Evolutionary conservation across 2,888 invertebrate genomes (phyloP), one percentile per base, ranked within the genome.

Genomic region (Sinopyrophorus schimmeli): DNA sequence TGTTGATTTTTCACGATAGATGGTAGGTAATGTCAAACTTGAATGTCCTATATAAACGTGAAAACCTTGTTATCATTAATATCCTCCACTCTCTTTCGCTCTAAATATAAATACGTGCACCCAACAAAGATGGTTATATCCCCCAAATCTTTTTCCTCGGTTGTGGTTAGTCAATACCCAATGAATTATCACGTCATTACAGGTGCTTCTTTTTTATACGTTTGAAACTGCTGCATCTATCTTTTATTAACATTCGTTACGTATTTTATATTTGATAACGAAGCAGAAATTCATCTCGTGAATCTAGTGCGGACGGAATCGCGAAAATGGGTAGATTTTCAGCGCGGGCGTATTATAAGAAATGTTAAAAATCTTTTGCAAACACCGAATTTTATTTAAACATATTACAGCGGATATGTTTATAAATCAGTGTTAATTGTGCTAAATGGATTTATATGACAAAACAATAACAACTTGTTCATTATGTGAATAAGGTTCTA

Each of bases 271-370:
- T 39, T 32, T 24, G 43, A 47, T 52, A 47, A 39, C 18, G 37
- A 18, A 18, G 23, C 15, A 40, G 54, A 54, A n/a, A 61, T 58
- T 59, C 60, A 61, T 65, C 62, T 64, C 56, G 46, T 57, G 60
- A 51, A 62, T 64, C 62, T 64, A 63, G 65, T 67, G 57, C 62
- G 60, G 62, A 64, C 60, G 50, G 54, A 58, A 61, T 61, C 60
- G 64, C 63, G 58, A 60, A 53, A 53, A 52, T 52, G 50, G 27
- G 16, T 39, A 40, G 50, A 40, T 50, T 49, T 44, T 38, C 32
- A 38, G 41, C 46, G 51, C 47, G 41, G 51, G 51, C 31, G 47
- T 51, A 51, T 51, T 50, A 51, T n/a, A n/a, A 34, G 50, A 47
- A 34, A 55, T 56, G 48, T 55, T 54, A 46, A 50, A 35, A 46